Base-by-base conservation (phyloP, 2,888 invertebrate species). In the Stenoptilia bipunctidactyla region DNA sequence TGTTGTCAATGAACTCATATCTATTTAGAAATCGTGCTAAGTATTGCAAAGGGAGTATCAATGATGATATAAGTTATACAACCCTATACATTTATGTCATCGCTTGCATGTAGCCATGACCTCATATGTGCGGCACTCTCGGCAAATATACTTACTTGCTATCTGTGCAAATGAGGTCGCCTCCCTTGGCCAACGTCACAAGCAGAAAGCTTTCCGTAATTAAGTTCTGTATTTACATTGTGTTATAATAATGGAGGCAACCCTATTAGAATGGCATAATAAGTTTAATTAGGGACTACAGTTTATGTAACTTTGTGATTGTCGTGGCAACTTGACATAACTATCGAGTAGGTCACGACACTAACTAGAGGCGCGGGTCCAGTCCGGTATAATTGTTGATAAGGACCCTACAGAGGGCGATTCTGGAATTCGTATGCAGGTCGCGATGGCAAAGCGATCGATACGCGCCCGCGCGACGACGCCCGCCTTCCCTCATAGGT, bases 381-480 rank as follows among this genome's bases (percentile, higher is more conserved):
- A 66, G 66, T 61, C 60, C 57, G 59, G 62, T 65, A 60, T 65
- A 65, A 71, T 68, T 64, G 64, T 68, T 66, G 71, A 66, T 73
- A 73, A 75, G 74, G 77, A 73, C 41, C 20, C 41, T 41, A 59
- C 65, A 61, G 64, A 66, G 71, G 72, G 68, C 68, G 72, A 68
- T 71, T 76, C 70, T 68, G 59, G 74, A 73, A 72, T 79, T 79
- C 75, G 82, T 77, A 82, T 83, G 82, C 83, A 77, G 75, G 73
- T 70, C 73, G 72, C 72, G 66, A 63, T 58, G 63, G 55, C 58
- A 20, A 20, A 20, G 60, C 79, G 82, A 80, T 80, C 80, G 75
- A 80, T 80, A 80, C 80, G 77, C 80, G 77, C 79, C 79, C 77
- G 80, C 77, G 76, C 79, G 55, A 58, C 53, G 55, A 66, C 73